Evolutionary conservation across 2,113 vertebrate genomes (phyloP).

Genomic region (Phoenicopterus ruber): DNA sequence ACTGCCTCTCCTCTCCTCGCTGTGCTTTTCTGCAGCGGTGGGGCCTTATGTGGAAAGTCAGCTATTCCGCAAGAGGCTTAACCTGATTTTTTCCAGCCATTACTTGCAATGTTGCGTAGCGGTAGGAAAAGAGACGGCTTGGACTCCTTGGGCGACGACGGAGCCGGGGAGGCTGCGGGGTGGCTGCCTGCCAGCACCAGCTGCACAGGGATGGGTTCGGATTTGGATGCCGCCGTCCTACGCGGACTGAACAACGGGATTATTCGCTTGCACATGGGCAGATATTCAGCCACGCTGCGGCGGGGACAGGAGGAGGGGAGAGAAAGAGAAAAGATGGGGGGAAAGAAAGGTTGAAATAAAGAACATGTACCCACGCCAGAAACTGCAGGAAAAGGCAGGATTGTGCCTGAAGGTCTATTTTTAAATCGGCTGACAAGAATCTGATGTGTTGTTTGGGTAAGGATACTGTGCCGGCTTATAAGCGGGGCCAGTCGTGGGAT

Average conservation of each 20-base stretch:
- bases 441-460: not conserved
- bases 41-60: not conserved
- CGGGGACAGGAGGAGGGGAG: not conserved
- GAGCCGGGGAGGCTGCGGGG: fast-evolving
- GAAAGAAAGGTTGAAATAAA: not conserved
- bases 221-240: not conserved
- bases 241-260: fast-evolving
- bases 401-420: not conserved
- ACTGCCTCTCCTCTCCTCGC: not conserved
- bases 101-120: not conserved
- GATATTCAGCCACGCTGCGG: not conserved
- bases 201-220: fast-evolving
- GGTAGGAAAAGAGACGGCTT: not conserved
- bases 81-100: not conserved
- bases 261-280: not conserved
- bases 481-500: not conserved
- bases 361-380: not conserved
- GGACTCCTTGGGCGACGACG: not conserved
- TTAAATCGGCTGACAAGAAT: not conserved
- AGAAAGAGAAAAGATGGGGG: fast-evolving
- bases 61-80: not conserved
- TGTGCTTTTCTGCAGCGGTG: not conserved
- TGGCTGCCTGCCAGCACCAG: not conserved
- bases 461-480: not conserved
- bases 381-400: not conserved